phyloP scores from a whole-genome alignment of 2,888 invertebrate genomes.

The Acrobasis suavella region DNA sequence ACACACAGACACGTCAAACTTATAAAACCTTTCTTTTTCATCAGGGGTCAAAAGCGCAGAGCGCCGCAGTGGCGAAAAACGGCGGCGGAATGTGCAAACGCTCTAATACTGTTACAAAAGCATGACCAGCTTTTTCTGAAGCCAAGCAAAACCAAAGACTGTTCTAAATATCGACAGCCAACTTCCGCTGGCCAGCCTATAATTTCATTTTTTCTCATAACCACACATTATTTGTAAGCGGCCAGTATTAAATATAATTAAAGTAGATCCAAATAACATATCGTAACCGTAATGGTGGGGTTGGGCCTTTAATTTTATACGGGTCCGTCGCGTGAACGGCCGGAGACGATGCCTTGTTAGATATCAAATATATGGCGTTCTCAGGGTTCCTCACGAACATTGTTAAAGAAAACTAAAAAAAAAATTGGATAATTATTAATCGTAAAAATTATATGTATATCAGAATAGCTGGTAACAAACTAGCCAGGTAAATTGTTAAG shows the following conservation, averaged over 20 bases:
- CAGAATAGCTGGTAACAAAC: no score
- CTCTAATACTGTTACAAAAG: no score
- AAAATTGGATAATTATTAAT: no score
- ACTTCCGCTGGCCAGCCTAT: conserved; percentile 34
- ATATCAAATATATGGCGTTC: conserved; percentile 28
- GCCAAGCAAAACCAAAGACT: neutral
- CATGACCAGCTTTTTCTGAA: neutral
- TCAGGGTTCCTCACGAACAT: conserved; percentile 22
- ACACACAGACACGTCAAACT: no score
- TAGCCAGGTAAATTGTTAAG: no score
- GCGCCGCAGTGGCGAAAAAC: no score
- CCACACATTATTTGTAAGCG: conserved; percentile 57
- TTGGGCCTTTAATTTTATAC: conserved; percentile 47
- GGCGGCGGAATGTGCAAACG: no score
- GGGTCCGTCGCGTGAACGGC: conserved; percentile 40
- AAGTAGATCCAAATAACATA: conserved; percentile 54
- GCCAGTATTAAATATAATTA: conserved; percentile 58
- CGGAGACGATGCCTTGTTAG: conserved; percentile 50
- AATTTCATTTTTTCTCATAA: conserved; percentile 48
- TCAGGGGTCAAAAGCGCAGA: no score
- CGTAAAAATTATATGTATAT: no score
- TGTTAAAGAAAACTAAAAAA: neutral
- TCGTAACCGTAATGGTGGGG: conserved; percentile 45
- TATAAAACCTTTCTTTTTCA: no score
- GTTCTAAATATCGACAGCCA: conserved; percentile 6